A percentile compares a stretch with the other conserved stretches of the same genome.
These are phyloP conservation scores for Ranitomeya variabilis DNA, from an alignment of 2,113 vertebrate species.

Conservation along the genomic window DNA sequence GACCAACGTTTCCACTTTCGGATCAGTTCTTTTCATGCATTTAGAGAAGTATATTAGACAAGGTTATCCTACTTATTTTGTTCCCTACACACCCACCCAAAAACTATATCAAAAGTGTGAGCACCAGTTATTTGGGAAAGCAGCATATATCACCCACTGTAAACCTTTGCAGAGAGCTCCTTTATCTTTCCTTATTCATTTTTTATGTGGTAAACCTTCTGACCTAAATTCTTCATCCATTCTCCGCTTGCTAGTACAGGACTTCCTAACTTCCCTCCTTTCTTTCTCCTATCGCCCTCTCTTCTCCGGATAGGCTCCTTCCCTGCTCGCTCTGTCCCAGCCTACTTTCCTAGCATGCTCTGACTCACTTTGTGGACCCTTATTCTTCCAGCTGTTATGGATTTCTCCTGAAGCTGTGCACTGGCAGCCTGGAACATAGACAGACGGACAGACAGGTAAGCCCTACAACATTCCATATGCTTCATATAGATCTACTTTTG, in stretches of 20 bases:
- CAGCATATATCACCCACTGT: too few species aligned
- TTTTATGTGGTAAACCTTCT: background rate
- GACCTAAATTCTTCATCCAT: background rate
- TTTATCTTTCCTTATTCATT: background rate
- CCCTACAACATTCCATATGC: background rate
- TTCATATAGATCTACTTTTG: background rate
- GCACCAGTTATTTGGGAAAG: background rate
- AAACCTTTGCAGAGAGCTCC: background rate
- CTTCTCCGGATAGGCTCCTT: constrained; percentile 14
- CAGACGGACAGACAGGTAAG: constrained; percentile 16
- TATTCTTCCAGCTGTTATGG: constrained; percentile 50
- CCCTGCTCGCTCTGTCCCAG: constrained; percentile 25
- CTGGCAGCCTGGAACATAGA: background rate
- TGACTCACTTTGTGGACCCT: constrained; percentile 33
- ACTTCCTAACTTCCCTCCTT: constrained; percentile 50
- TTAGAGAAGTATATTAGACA: background rate
- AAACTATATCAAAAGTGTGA: background rate
- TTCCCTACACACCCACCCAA: background rate
- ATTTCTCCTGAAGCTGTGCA: background rate
- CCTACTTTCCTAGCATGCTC: constrained; percentile 43
- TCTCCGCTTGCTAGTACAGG: background rate
- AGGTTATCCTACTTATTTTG: background rate
- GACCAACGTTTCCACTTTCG: background rate
- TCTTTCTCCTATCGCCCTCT: constrained; percentile 16
- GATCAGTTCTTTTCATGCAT: background rate